These are phyloP conservation scores for Mactromeris polynyma DNA, from an alignment of 2,888 invertebrate species.

Conservation along the genomic window DNA sequence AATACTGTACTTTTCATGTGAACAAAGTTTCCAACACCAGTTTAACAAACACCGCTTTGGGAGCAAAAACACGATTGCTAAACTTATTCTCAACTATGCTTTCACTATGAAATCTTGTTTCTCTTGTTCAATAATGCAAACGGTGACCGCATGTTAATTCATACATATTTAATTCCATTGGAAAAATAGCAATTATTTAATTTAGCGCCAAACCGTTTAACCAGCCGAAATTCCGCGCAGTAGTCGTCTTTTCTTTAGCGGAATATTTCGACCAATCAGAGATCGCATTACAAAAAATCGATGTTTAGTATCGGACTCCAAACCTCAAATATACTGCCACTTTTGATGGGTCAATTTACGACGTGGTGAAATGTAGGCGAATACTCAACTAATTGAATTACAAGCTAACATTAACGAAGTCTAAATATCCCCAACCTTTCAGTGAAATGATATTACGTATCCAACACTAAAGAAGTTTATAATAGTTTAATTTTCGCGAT, in stretches of 20 bases:
- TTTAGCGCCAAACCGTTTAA: conserved; percentile 28
- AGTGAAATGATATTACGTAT: conserved; percentile 36
- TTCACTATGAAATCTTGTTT: neutral
- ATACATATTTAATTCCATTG: conserved; percentile 20
- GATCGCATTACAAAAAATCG: conserved; percentile 50
- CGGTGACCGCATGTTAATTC: conserved; percentile 24
- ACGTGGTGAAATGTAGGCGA: conserved; percentile 30
- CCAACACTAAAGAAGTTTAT: conserved; percentile 5
- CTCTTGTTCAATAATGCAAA: neutral
- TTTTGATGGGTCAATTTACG: conserved; percentile 48
- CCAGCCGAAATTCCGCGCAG: conserved; percentile 15
- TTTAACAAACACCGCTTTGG: neutral
- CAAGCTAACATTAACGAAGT: conserved; percentile 37
- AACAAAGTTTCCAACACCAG: neutral
- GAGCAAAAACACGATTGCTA: neutral
- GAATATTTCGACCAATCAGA: conserved; percentile 43
- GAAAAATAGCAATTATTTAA: conserved; percentile 27
- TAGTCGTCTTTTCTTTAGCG: conserved; percentile 15
- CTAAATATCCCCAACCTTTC: conserved; percentile 35
- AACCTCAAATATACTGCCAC: conserved; percentile 15
- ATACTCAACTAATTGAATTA: conserved; percentile 49
- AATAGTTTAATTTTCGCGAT: conserved; percentile 21
- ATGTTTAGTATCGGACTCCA: conserved; percentile 25
- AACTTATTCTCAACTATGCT: neutral
- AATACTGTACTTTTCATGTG: neutral